Base-by-base conservation (phyloP, 2,797 vertebrate species). In the Argya squamiceps region DNA sequence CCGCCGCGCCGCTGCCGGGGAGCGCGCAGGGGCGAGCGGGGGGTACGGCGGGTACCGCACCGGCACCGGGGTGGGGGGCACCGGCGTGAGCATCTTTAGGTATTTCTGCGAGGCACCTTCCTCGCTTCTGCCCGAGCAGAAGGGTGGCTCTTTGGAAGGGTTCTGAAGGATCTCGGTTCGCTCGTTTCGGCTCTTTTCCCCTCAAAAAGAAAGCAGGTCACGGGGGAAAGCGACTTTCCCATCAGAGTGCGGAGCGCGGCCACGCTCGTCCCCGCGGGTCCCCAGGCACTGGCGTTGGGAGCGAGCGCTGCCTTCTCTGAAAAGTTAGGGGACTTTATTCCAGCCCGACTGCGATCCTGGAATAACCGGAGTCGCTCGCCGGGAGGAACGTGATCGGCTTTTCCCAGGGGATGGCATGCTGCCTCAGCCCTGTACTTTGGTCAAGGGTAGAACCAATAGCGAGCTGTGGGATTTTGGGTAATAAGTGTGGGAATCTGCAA, bases 401-500 rank as follows among this genome's bases (percentile, higher is more conserved):
- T 92, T 96, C 97, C 97, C 97, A 41, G 59, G 98, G 97, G 98
- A 97, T 83, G 89, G 91, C 83, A 80, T 53, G 93, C 88, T 85
- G 96, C 90, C 95, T 93, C 82, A 84, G 95, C 93, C 87, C 82
- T 95, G 94, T 79, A 84, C 95, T 96, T 91, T 63, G 89, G 95
- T 96, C 96, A 94, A 97, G 96, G 97, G 94, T 95, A 97, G 92
- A 93, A 92, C 97, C 93, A 85, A 97, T 94, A 94, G 95, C 92
- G 50, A 95, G 96, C 97, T 97, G 97, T 97, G 97, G 98, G 97
- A 98, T 97, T 98, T 98, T 71, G 97, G 95, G 96, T 97, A 98
- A 96, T 96, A 96, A 98, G 96, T 98, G 97, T 98, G 98, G 98
- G 98, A 98, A 98, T 98, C 96, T 96, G 95, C 94, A 56, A 96